Conservation (phyloP, 2,797 vertebrate species). For the Eurystomus glaucurus region DNA sequence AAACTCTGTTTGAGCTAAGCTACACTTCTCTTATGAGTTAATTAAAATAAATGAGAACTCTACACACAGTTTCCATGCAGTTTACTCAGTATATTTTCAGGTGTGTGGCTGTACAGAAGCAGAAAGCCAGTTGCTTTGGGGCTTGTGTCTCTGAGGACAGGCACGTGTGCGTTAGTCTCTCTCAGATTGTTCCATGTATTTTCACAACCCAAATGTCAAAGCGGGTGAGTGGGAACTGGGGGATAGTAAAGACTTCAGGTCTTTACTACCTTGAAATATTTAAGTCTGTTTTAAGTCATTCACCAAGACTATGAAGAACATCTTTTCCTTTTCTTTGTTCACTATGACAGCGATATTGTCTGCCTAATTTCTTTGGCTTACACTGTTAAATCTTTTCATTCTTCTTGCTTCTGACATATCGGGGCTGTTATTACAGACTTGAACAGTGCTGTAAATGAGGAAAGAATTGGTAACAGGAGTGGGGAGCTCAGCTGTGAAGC, state of each 20-base stretch:
- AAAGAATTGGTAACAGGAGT: not conserved
- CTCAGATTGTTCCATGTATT: not conserved
- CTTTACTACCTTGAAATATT: not conserved
- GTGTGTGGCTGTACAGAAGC: not conserved
- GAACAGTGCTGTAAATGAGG: accelerated
- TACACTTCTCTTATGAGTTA: not conserved
- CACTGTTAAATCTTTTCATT: not conserved
- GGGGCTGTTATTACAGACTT: not conserved
- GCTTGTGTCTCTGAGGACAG: not conserved
- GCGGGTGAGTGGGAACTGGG: not conserved
- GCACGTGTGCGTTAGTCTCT: not conserved
- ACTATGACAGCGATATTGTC: accelerated
- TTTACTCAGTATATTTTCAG: not conserved
- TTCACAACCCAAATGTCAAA: constrained; percentile 20
- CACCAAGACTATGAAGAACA: not conserved
- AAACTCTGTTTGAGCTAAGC: not conserved
- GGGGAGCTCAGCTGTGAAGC: not conserved
- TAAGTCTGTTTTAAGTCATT: not conserved
- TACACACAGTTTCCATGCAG: not conserved
- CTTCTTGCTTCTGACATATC: not conserved
- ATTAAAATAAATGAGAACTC: constrained; percentile 16
- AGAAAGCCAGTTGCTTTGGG: not conserved
- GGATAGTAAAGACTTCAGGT: not conserved
- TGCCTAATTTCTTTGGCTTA: not conserved
- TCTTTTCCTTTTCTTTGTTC: not conserved